Percentiles rank a stretch among this genome's conserved stretches.
phyloP scores from a whole-genome alignment of 2,113 vertebrate species.

The Acanthochromis polyacanthus region DNA sequence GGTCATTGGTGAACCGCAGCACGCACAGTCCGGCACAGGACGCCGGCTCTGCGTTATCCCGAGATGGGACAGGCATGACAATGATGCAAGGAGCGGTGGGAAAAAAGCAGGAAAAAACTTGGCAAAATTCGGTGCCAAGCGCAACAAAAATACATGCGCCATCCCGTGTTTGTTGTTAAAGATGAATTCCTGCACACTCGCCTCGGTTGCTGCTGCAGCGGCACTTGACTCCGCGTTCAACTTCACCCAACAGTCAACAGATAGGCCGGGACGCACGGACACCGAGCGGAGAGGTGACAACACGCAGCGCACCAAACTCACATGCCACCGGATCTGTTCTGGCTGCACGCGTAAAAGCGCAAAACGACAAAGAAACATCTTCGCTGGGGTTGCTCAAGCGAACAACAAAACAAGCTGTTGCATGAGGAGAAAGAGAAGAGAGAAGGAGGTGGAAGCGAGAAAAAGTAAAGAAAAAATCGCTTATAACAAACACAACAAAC shows the following conservation, averaged over 20 bases:
- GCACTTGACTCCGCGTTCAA: constrained; percentile 78
- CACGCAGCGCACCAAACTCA: constrained; percentile 19
- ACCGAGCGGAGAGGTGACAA: constrained; percentile 54
- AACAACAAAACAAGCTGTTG: constrained; percentile 74
- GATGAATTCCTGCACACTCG: constrained; percentile 60
- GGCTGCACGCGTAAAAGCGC: background rate
- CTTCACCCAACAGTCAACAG: constrained; percentile 71
- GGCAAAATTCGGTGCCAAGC: background rate
- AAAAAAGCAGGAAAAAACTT: background rate
- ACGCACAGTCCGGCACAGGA: constrained; percentile 44
- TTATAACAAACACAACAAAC: constrained; percentile 57
- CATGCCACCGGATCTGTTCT: background rate
- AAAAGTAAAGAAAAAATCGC: constrained; percentile 55
- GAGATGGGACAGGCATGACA: constrained; percentile 73
- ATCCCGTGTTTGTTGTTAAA: background rate
- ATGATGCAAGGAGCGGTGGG: constrained; percentile 37
- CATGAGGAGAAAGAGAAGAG: constrained; percentile 34
- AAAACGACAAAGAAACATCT: background rate
- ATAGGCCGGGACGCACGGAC: constrained; percentile 6
- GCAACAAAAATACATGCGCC: background rate
- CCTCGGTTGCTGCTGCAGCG: constrained; percentile 39
- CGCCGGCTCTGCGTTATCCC: constrained; percentile 64
- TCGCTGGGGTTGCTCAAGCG: constrained; percentile 19
- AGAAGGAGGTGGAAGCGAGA: background rate
- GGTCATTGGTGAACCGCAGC: constrained; percentile 53